phyloP scores from a whole-genome alignment of 2,888 invertebrate genomes.

The Bembecia ichneumoniformis region DNA sequence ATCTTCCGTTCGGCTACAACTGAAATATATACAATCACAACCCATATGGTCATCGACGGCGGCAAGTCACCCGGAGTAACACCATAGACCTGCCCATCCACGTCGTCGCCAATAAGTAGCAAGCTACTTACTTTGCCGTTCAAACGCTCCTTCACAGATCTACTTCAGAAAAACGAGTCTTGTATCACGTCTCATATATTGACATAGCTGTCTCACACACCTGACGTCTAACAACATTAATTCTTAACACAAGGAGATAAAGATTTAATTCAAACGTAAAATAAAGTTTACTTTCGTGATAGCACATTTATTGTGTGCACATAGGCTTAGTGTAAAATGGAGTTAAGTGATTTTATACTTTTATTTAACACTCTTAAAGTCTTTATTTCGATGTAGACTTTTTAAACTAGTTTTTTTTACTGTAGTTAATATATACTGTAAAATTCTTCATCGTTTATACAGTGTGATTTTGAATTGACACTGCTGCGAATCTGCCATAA shows the following conservation, averaged over 20 bases:
- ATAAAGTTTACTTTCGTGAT: background rate
- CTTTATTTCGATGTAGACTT: background rate
- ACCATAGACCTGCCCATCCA: too few species aligned
- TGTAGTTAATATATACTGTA: background rate
- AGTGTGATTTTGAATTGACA: background rate
- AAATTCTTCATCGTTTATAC: background rate
- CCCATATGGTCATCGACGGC: too few species aligned
- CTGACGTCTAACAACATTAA: background rate
- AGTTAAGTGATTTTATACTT: background rate
- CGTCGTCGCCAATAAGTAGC: too few species aligned
- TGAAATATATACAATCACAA: too few species aligned
- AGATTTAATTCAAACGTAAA: background rate
- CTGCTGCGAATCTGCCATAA: background rate
- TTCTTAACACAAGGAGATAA: background rate
- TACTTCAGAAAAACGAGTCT: background rate
- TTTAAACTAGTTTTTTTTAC: background rate
- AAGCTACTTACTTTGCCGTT: background rate
- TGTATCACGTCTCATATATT: background rate
- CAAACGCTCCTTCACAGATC: background rate
- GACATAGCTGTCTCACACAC: background rate
- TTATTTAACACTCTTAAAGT: background rate
- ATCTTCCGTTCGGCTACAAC: too few species aligned
- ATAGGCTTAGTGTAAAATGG: background rate
- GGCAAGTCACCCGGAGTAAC: too few species aligned
- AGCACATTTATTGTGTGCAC: background rate